Conservation (phyloP, 2,888 invertebrate species). For the Nowickia ferox region DNA sequence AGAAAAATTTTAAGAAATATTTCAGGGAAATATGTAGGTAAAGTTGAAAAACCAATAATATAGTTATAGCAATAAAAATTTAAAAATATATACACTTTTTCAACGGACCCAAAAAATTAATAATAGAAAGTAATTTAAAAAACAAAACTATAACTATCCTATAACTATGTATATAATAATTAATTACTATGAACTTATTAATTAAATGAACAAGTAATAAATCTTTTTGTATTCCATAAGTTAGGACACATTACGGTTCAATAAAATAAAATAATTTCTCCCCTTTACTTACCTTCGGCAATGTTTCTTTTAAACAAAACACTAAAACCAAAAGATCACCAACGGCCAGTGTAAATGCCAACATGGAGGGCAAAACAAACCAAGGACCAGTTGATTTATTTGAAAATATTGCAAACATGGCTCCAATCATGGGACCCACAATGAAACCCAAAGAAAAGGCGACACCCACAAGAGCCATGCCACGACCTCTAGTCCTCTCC, state of each 20-base stretch:
- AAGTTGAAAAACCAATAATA: conserved; percentile 24
- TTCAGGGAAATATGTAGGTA: neutral
- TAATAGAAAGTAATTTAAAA: too few relatives aligned
- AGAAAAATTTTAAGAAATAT: neutral
- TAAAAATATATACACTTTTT: neutral
- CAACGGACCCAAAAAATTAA: too few relatives aligned
- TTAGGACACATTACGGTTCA: too few relatives aligned
- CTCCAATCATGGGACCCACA: conserved; percentile 97
- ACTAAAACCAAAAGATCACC: conserved; percentile 90
- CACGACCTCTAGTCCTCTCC: conserved; percentile 92
- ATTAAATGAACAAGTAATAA: too few relatives aligned
- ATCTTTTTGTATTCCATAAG: too few relatives aligned
- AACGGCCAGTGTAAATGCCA: conserved; percentile 89
- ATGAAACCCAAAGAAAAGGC: conserved; percentile 99
- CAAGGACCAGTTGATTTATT: conserved; percentile 87
- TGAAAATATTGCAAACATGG: conserved; percentile 90
- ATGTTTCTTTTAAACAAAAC: conserved; percentile 91
- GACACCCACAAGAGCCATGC: conserved; percentile 99
- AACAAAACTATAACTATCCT: too few relatives aligned
- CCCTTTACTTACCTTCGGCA: conserved; percentile 86
- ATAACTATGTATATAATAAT: conserved; percentile 13
- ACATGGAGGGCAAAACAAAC: conserved; percentile 92
- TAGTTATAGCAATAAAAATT: neutral
- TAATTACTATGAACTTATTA: neutral
- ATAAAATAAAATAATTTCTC: too few relatives aligned